These are phyloP conservation scores for Melieria crassipennis DNA, from an alignment of 2,888 invertebrate species.

Conservation along the genomic window DNA sequence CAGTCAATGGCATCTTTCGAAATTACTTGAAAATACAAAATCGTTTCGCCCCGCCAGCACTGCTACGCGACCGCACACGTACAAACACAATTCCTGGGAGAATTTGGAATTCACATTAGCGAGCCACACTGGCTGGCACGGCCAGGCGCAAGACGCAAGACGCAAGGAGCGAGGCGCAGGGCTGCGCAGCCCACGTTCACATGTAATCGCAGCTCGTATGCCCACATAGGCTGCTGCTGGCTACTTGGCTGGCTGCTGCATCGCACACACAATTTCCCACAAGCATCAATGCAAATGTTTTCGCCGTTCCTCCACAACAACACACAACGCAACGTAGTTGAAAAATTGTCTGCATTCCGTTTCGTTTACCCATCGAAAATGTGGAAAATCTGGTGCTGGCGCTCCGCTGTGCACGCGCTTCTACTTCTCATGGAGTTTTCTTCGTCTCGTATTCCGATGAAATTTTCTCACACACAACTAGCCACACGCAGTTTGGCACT, in stretches of 20 bases:
- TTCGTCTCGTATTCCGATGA: slow-evolving; percentile 14
- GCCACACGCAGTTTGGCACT: slow-evolving; percentile 14
- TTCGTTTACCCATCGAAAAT: slow-evolving; percentile 6
- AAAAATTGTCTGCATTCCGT: background rate
- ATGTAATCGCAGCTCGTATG: background rate
- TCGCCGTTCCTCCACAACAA: too few relatives aligned
- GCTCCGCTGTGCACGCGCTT: slow-evolving; percentile 2
- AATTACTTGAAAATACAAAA: too few relatives aligned
- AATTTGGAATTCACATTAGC: too few relatives aligned
- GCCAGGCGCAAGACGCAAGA: too few relatives aligned
- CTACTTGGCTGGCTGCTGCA: slow-evolving; percentile 1
- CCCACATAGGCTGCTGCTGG: background rate
- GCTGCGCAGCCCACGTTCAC: background rate
- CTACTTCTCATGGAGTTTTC: slow-evolving; percentile 17
- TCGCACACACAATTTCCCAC: slow-evolving; percentile 3
- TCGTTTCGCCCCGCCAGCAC: too few relatives aligned
- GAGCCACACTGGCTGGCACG: too few relatives aligned
- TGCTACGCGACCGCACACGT: too few relatives aligned
- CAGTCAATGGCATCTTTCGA: too few relatives aligned
- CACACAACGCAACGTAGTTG: background rate
- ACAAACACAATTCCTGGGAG: too few relatives aligned
- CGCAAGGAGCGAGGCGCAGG: too few relatives aligned
- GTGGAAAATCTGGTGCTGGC: slow-evolving; percentile 1
- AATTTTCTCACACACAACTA: slow-evolving; percentile 21
- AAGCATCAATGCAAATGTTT: too few relatives aligned